phyloP scores from a whole-genome alignment of 2,113 vertebrate species.

The Anoplopoma fimbria region DNA sequence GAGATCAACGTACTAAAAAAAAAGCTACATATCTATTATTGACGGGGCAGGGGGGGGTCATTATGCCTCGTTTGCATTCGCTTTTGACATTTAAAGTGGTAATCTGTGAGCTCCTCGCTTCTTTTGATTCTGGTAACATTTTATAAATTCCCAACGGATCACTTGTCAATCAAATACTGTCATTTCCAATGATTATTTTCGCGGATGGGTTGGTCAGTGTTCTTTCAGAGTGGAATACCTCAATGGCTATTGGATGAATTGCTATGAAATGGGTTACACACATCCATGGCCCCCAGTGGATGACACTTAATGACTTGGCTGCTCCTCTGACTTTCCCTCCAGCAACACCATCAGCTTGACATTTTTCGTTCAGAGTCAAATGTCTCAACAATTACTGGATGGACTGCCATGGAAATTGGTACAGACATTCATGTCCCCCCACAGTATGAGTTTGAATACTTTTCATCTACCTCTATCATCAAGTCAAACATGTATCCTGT shows the following conservation, averaged over 20 bases:
- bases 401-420: background rate
- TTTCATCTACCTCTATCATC: background rate
- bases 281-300: background rate
- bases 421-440: background rate
- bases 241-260: background rate
- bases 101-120: conserved; percentile 12
- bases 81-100: conserved; percentile 50
- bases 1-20: conserved; percentile 18
- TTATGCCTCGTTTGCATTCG: conserved; percentile 27
- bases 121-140: conserved; percentile 17
- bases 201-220: background rate
- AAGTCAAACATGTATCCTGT: background rate
- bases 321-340: background rate
- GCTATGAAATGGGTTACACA: background rate
- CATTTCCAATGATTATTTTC: background rate
- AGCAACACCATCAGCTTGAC: background rate
- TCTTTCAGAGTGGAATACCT: background rate
- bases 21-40: conserved; percentile 39
- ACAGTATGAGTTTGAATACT: background rate
- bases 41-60: conserved; percentile 4
- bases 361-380: background rate
- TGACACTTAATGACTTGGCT: background rate
- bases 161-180: conserved; percentile 32
- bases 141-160: conserved; percentile 18
- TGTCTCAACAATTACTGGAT: background rate